Evolutionary conservation across 2,797 vertebrate species (phyloP).

Genomic region (Pyrocephalus nanus): DNA sequence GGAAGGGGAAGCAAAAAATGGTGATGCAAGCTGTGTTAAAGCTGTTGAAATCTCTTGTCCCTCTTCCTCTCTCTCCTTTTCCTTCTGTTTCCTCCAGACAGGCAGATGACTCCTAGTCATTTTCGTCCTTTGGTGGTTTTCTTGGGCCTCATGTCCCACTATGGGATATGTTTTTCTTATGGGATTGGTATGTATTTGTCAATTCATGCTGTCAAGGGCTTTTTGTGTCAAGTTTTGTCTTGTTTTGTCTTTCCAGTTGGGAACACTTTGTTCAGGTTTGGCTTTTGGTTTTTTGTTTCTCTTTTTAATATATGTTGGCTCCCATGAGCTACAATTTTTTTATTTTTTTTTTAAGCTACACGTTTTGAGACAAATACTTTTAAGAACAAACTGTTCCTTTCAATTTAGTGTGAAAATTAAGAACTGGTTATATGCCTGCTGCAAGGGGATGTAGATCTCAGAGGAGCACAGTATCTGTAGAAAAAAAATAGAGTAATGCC

Average conservation of each 20-base stretch:
- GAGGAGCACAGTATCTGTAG: not conserved
- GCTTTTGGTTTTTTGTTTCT: not conserved
- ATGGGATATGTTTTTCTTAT: not conserved
- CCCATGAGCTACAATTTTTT: not conserved
- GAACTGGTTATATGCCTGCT: not conserved
- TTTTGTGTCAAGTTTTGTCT: constrained; percentile 29
- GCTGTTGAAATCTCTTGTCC: constrained; percentile 12
- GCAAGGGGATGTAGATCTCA: not conserved
- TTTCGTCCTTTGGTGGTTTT: not conserved
- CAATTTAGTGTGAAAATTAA: not conserved
- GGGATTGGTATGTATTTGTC: not conserved
- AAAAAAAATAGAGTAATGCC: not conserved
- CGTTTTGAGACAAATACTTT: not conserved
- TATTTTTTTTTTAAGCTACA: not conserved
- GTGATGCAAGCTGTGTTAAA: constrained; percentile 17
- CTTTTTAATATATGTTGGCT: not conserved
- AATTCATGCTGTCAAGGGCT: not conserved
- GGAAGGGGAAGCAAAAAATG: not conserved
- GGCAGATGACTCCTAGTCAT: not conserved
- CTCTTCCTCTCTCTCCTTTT: not conserved
- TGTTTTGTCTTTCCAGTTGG: constrained; percentile 30
- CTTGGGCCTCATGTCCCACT: not conserved
- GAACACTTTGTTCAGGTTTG: constrained; percentile 5
- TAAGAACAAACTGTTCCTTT: not conserved
- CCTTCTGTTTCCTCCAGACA: not conserved